These are phyloP conservation scores for Diogma glabrata DNA, from an alignment of 2,888 invertebrate genomes.

Conservation along the genomic window DNA sequence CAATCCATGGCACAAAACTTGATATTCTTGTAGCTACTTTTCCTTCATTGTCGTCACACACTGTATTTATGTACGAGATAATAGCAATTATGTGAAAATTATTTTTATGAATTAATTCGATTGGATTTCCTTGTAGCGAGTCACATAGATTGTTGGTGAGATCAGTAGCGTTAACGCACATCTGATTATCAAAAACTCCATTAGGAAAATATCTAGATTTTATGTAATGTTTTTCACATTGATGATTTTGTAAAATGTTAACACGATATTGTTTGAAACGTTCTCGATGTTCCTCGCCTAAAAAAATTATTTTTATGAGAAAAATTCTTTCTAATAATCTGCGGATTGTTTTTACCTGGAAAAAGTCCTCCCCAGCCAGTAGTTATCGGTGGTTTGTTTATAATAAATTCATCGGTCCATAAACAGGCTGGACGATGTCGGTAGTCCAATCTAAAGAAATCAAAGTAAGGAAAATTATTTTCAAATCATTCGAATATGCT, in stretches of 20 bases:
- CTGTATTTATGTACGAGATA: background rate
- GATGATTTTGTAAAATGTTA: background rate
- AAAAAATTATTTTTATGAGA: too few species aligned
- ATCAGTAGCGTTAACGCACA: constrained; percentile 1
- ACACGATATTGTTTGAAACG: background rate
- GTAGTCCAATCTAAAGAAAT: too few species aligned
- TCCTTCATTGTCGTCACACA: background rate
- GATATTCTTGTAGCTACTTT: constrained; percentile 1
- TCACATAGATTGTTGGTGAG: background rate
- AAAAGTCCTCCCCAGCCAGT: constrained; percentile 1
- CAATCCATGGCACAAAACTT: constrained; percentile 7
- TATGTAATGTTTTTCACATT: background rate
- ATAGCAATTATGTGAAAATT: background rate
- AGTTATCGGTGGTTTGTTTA: background rate
- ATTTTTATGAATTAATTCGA: background rate
- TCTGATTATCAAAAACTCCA: constrained; percentile 1
- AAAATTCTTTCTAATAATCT: too few species aligned
- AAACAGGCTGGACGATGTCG: background rate
- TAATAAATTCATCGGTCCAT: constrained; percentile 6
- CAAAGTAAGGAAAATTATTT: too few species aligned
- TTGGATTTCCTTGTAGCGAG: background rate
- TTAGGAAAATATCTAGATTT: background rate
- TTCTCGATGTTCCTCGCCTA: constrained; percentile 3
- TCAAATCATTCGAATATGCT: too few species aligned
- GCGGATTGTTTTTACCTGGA: too few species aligned